Conservation (phyloP, 2,888 invertebrate species). For the Geotrupes spiniger region DNA sequence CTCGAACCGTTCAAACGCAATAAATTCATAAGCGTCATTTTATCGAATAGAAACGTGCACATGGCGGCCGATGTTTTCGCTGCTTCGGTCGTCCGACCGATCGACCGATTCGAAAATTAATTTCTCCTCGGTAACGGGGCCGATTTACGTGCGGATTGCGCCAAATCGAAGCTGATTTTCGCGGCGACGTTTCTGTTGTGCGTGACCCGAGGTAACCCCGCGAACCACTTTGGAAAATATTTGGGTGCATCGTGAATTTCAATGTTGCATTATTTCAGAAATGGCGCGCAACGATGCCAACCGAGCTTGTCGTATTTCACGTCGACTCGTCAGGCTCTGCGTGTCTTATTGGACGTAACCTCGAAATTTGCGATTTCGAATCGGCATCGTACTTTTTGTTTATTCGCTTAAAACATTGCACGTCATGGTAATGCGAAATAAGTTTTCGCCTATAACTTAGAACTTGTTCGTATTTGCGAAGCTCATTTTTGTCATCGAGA, state of each 20-base stretch:
- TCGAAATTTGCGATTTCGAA: no score
- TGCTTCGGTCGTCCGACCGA: slow-evolving; percentile 31
- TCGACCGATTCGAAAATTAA: slow-evolving; percentile 43
- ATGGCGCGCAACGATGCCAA: slow-evolving; percentile 22
- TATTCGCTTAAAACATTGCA: slow-evolving; percentile 11
- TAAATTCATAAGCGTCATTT: slow-evolving; percentile 35
- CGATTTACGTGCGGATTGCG: slow-evolving; percentile 23
- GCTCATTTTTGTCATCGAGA: no score
- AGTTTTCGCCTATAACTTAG: background rate
- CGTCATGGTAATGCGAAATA: background rate
- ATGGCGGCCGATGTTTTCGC: slow-evolving; percentile 44
- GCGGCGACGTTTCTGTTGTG: slow-evolving; percentile 20
- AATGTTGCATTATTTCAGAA: slow-evolving; percentile 48
- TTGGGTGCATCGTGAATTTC: slow-evolving; percentile 48
- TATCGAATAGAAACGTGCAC: slow-evolving; percentile 41
- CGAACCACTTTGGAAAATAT: slow-evolving; percentile 40
- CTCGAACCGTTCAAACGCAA: no score
- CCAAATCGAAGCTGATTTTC: slow-evolving; percentile 42
- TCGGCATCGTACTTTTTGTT: slow-evolving; percentile 7
- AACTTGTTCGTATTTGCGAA: no score
- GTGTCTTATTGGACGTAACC: no score
- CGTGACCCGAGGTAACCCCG: slow-evolving; percentile 26
- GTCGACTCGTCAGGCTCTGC: no score
- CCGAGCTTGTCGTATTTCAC: slow-evolving; percentile 15
- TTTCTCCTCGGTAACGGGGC: slow-evolving; percentile 33